phyloP scores from a whole-genome alignment of 2,797 vertebrate genomes.

The Tolypeutes matacus region DNA sequence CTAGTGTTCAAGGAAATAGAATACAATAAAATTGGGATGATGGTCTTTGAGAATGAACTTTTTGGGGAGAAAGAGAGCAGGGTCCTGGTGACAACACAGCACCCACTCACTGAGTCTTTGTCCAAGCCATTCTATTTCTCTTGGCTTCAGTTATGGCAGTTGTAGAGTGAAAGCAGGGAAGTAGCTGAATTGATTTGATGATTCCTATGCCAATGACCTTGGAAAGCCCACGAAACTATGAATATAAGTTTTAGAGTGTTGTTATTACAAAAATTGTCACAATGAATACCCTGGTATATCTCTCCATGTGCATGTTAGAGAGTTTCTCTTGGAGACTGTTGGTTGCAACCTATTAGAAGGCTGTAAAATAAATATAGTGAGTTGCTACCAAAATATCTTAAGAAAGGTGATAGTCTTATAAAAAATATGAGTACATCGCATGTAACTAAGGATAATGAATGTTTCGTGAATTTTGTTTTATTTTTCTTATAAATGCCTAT shows the following conservation, averaged over 20 bases:
- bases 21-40: constrained; percentile 34
- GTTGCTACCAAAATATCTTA: neutral
- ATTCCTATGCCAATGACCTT: neutral
- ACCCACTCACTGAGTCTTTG: neutral
- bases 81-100: neutral
- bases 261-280: neutral
- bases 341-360: neutral
- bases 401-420: neutral
- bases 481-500: constrained; percentile 1
- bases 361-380: neutral
- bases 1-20: constrained; percentile 65
- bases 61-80: neutral
- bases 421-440: neutral
- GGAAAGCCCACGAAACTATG: neutral
- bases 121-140: neutral
- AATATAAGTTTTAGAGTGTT: neutral
- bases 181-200: neutral
- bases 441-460: neutral
- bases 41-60: constrained; percentile 1
- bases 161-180: neutral
- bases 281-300: neutral
- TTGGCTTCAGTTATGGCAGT: neutral
- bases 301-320: neutral
- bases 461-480: neutral
- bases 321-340: neutral